These are phyloP conservation scores for Brachynemurus nebulosus DNA, from an alignment of 2,888 invertebrate species.

Conservation along the genomic window DNA sequence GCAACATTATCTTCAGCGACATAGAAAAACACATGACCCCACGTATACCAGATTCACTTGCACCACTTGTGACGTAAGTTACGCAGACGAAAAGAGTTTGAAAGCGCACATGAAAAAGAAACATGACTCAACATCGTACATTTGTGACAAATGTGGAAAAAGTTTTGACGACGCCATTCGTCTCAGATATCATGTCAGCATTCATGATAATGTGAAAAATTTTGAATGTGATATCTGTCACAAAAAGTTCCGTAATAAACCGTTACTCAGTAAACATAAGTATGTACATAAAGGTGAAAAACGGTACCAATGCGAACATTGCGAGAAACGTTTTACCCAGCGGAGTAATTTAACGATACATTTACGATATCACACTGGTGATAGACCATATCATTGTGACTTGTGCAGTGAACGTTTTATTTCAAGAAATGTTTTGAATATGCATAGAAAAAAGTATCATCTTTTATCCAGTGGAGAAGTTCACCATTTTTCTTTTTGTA, in stretches of 20 bases:
- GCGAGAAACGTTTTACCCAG: conserved; percentile 26
- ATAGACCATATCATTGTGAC: conserved; percentile 35
- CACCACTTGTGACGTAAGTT: neutral
- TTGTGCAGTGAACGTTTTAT: conserved; percentile 37
- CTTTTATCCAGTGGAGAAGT: too few relatives aligned
- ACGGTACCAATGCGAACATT: conserved; percentile 21
- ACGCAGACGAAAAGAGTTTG: neutral
- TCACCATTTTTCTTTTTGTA: too few relatives aligned
- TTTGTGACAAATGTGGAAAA: neutral
- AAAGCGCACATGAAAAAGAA: conserved; percentile 20
- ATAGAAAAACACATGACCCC: conserved; percentile 5
- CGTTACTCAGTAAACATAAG: neutral
- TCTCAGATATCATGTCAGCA: neutral
- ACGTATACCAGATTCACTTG: conserved; percentile 13
- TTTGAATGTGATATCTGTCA: neutral
- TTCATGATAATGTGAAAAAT: neutral
- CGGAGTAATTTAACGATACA: conserved; percentile 35
- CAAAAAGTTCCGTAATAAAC: conserved; percentile 1
- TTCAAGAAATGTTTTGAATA: conserved; percentile 18
- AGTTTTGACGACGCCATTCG: neutral
- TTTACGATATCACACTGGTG: conserved; percentile 36
- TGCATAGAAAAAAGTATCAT: conserved; percentile 29
- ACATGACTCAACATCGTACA: conserved; percentile 19
- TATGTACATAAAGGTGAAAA: neutral
- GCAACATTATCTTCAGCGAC: conserved; percentile 1